Base-by-base conservation (phyloP, 2,797 vertebrate species). In the Cryptoprocta ferox region DNA sequence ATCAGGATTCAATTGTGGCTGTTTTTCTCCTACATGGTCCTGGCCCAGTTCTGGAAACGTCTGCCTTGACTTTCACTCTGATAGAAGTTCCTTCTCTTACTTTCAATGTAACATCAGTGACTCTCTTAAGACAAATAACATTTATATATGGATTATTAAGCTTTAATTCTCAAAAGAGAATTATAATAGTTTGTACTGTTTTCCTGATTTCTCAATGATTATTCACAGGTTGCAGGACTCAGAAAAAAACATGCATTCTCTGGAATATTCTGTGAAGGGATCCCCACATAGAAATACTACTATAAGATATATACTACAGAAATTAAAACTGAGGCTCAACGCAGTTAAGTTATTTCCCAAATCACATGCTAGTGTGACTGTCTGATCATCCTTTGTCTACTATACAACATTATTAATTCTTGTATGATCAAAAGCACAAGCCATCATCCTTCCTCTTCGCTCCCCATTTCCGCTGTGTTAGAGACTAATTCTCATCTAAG, bases 191-290 rank as follows among this genome's bases (percentile, higher is more conserved):
- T 88, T 80, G 19, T 59, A 56, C 18, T 70, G 21, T 89, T 76
- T 91, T 94, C 12, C 28, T 94, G 48, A 94, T 78, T 80, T 89
- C 75, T 71, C 39, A 50, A 76, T 94, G 30, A 76, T 30, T 86
- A 89, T 76, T 75, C 26, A 83, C 39, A 45, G 37, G 7, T 42
- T 92, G 32, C 5, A 91, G 88, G 61, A 92, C 56, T 94, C 42
- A 92, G 63, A 19, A 94, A 19, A 94, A 96, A 90, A 35, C 3
- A 73, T 2, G 75, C 6, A 32, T 87, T 86, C 86, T 65, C 75
- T 87, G 30, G 94, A 63, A 87, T 85, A 95, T 92, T 94, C 75
- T 79, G 19, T 50, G 39, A 90, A 56, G 32, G 3, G 92, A 68
- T 90, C 91, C 30, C 89, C 79, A 94, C n/a, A 21, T 83, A 18